Base-by-base conservation (phyloP, 2,113 vertebrate species). In the Paraplagusia blochii region DNA sequence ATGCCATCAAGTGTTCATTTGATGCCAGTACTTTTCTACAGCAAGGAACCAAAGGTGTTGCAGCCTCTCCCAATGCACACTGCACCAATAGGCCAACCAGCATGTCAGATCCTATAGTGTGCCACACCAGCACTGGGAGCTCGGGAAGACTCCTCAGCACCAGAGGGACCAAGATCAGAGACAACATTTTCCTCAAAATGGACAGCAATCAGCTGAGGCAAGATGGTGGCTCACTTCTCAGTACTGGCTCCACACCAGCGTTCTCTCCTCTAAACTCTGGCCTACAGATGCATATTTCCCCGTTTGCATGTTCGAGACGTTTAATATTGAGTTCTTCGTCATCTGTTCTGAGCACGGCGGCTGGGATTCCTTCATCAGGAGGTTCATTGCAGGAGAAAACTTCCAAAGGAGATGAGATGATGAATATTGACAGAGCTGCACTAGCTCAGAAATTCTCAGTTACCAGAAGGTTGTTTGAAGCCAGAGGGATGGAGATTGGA, bases 171-270 rank as follows among this genome's bases (percentile, higher is more conserved):
- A 94, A 94, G 74, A 95, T 96, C 69, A 90, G 93, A 81, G 93
- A 90, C 18, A 95, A 88, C 69, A 94, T 96, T 84, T 95, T 96
- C 75, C 86, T 96, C 69, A 93, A 95, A 64, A 95, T 95, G 94
- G 94, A 95, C 74, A 84, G 85, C 69, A 90, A 77, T 50, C 90
- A 77, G 45, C 80, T 77, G 11, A 76, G 58, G 69, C 69, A 86
- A 72, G 91, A 93, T 19, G 63, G 62, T 12, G 83, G 58, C 58
- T 45, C 52, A 1, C 19, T 5, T 2, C 53, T 14, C 14, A 62
- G 51, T 54, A 50, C 54, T 47, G 48, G 63, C 17, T 58, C 82
- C 44, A 61, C 58, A 7, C 18, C 46, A 11, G 46, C 55, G 7
- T 48, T 66, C 61, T 53, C 63, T 58, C 63, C 79, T 1, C 52